Evolutionary conservation across 1,140 invertebrate species (phyloP), one percentile per base, ranked within the genome.

Genomic region (Luehdorfia chinensis): DNA sequence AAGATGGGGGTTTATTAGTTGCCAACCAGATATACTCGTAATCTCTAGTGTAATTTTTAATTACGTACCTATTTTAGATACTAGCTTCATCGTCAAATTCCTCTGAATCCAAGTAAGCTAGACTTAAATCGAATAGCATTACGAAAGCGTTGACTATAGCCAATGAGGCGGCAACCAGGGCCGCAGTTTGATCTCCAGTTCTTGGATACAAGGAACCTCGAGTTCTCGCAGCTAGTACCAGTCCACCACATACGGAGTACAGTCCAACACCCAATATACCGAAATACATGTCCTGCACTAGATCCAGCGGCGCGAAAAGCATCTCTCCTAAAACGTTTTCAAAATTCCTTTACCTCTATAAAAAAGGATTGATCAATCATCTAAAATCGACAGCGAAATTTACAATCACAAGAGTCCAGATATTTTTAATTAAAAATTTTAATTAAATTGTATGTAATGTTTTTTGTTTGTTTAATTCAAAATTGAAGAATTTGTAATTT

Each of bases 211-310:
- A 4, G 1, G 60, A 43, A 3, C 36, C 34, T 21, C 51, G 60
- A 3, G 55, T 49, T 28, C 81, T 66, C 1, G 66, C 59, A 2
- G 65, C 54, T 0, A 83, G 44, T 5, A 83, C 47, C 9, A 81
- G 37, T 4, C 78, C 71, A 3, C 78, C 81, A 25, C 73, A 70
- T 1, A 66, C 51, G 2, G 71, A 55, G 43, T 75, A 80, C 34
- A 84, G 28, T 0, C 43, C 61, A 1, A 73, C 50, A 7, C 80
- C 80, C 1, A 83, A 47, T 16, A 79, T 66, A 8, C 78, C 74
- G 44, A 75, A 83, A 59, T 71, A 85, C 61, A 85, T 77, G 50
- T 85, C 80, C 51, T 84, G 80, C 2, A 84, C 74, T 18, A 84
- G 66, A 47, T 84, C 80, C 46, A 84, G 52, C 6, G 78, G 80